These are phyloP conservation scores for Zeus faber DNA, from an alignment of 2,113 vertebrate genomes.

Conservation along the genomic window DNA sequence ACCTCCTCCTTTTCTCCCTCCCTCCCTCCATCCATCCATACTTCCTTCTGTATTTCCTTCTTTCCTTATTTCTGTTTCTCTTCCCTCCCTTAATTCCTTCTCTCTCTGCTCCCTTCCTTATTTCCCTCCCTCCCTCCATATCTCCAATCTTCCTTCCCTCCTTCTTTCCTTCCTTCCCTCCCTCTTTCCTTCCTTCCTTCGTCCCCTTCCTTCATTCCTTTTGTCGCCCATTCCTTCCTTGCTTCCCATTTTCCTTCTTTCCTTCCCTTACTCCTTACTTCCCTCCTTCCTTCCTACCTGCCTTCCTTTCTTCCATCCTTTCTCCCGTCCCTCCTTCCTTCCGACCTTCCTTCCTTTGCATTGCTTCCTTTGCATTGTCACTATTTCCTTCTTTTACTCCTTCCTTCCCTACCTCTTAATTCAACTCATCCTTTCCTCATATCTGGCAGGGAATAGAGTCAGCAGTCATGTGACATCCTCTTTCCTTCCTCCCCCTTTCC, in stretches of 20 bases:
- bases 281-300: not conserved
- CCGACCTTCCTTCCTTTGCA: not conserved
- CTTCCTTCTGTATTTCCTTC: constrained; percentile 13
- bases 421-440: no score
- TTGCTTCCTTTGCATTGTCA: no score
- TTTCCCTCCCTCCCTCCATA: not conserved
- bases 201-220: not conserved
- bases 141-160: constrained; percentile 30
- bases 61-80: not conserved
- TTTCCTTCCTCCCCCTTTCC: not conserved
- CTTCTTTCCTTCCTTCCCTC: constrained; percentile 34
- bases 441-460: no score
- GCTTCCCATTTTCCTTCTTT: not conserved
- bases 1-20: constrained; percentile 25
- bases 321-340: not conserved
- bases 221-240: not conserved
- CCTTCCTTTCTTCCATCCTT: not conserved
- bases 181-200: not conserved
- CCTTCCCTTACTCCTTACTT: not conserved
- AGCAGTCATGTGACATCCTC: no score
- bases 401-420: no score
- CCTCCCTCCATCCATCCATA: constrained; percentile 4
- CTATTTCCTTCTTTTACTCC: no score
- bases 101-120: not conserved
- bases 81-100: not conserved